phyloP scores from a whole-genome alignment of 2,797 vertebrate genomes.

The Phalloptychus januarius region DNA sequence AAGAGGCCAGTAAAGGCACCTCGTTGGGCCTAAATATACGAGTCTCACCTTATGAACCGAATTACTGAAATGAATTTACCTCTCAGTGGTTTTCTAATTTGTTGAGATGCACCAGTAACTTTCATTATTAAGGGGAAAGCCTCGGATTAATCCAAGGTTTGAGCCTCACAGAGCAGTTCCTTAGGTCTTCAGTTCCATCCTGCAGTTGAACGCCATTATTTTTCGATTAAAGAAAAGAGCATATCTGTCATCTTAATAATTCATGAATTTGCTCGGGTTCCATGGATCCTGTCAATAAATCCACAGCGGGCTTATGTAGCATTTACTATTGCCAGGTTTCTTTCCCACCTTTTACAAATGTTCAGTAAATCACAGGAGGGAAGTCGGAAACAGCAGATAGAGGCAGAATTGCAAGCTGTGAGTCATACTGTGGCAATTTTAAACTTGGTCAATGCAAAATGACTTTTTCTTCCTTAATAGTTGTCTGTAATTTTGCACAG shows the following conservation, averaged over 20 bases:
- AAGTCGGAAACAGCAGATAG: constrained; percentile 4
- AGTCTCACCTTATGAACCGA: neutral
- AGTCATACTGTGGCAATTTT: constrained; percentile 3
- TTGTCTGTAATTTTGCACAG: constrained; percentile 29
- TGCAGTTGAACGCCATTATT: neutral
- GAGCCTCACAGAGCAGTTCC: neutral
- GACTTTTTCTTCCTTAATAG: neutral
- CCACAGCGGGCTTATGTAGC: constrained; percentile 24
- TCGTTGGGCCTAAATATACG: neutral
- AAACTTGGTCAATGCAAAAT: neutral
- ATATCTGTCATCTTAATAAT: constrained; percentile 24
- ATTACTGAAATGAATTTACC: neutral
- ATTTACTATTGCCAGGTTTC: constrained; percentile 40
- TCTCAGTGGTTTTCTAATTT: neutral
- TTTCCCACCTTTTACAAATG: constrained; percentile 42
- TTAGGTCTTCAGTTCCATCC: neutral
- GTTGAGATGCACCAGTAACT: neutral
- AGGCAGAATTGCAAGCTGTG: constrained; percentile 36
- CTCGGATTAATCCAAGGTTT: neutral
- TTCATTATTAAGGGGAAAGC: neutral
- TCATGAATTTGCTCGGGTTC: constrained; percentile 33
- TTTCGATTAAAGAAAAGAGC: constrained; percentile 1
- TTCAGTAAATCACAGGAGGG: constrained; percentile 35
- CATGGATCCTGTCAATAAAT: constrained; percentile 42
- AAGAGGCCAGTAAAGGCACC: neutral